Evolutionary conservation across 2,113 vertebrate species (phyloP).

Genomic region (Hemiscyllium ocellatum): DNA sequence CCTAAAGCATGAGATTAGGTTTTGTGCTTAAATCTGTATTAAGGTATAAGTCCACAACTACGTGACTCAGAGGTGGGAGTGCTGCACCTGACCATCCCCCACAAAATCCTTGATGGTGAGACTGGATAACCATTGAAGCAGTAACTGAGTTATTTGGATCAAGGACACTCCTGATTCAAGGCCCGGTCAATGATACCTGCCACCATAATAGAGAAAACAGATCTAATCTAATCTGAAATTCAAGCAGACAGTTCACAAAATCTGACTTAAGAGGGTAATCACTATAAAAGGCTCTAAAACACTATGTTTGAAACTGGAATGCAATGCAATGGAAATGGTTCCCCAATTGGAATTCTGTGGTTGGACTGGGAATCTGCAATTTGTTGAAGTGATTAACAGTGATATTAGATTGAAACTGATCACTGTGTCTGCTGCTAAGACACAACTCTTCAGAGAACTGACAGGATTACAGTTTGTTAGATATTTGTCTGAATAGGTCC

Average conservation of each 20-base stretch:
- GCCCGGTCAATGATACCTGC: background rate
- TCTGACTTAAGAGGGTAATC: background rate
- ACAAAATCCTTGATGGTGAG: background rate
- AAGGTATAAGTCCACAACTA: background rate
- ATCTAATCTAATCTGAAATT: background rate
- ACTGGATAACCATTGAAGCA: background rate
- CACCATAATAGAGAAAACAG: background rate
- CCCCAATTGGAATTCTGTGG: background rate
- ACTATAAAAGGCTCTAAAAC: background rate
- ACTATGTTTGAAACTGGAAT: background rate
- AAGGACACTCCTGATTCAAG: background rate
- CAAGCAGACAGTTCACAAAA: background rate
- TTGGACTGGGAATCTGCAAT: constrained; percentile 11
- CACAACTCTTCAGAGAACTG: background rate
- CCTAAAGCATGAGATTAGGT: background rate
- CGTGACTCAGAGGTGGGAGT: background rate
- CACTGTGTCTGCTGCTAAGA: background rate
- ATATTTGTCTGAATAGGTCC: background rate
- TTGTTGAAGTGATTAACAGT: background rate
- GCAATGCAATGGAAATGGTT: background rate
- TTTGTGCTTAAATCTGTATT: background rate
- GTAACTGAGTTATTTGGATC: background rate
- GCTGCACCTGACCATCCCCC: background rate
- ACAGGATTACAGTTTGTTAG: background rate
- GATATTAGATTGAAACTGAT: background rate